Evolutionary conservation across 1,140 invertebrate genomes (phyloP).

Genomic region (Drosophila lowei): DNA sequence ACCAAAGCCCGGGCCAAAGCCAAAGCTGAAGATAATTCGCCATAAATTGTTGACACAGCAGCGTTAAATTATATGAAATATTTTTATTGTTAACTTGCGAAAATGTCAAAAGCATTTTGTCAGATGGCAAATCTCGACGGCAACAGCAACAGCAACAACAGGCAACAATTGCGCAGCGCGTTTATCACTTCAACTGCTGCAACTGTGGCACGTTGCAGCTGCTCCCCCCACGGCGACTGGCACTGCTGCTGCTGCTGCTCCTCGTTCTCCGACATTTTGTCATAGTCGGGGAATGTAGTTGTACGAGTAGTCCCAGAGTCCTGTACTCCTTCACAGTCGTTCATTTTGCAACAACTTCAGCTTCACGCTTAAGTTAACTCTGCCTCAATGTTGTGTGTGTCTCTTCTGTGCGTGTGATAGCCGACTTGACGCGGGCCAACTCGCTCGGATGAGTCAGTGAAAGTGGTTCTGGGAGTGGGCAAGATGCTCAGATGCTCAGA

Average conservation of each 20-base stretch:
- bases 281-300: constrained; percentile 29
- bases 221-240: constrained; percentile 12
- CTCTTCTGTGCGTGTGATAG: constrained; percentile 42
- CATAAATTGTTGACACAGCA: constrained; percentile 28
- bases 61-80: constrained; percentile 55
- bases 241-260: neutral
- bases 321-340: constrained; percentile 4
- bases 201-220: constrained; percentile 36
- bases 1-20: neutral
- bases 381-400: constrained; percentile 27
- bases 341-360: constrained; percentile 32
- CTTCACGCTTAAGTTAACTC: constrained; percentile 48
- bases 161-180: constrained; percentile 43
- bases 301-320: neutral
- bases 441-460: constrained; percentile 34
- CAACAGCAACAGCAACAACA: constrained; percentile 1
- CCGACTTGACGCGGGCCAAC: constrained; percentile 44
- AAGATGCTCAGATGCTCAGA: neutral
- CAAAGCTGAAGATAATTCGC: constrained; percentile 25
- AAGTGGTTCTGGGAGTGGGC: neutral
- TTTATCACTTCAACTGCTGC: constrained; percentile 50
- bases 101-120: constrained; percentile 58
- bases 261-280: constrained; percentile 18
- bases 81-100: constrained; percentile 44
- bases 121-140: constrained; percentile 46